These are phyloP conservation scores for Chelonia mydas DNA, from an alignment of 2,797 vertebrate genomes.

Conservation along the genomic window DNA sequence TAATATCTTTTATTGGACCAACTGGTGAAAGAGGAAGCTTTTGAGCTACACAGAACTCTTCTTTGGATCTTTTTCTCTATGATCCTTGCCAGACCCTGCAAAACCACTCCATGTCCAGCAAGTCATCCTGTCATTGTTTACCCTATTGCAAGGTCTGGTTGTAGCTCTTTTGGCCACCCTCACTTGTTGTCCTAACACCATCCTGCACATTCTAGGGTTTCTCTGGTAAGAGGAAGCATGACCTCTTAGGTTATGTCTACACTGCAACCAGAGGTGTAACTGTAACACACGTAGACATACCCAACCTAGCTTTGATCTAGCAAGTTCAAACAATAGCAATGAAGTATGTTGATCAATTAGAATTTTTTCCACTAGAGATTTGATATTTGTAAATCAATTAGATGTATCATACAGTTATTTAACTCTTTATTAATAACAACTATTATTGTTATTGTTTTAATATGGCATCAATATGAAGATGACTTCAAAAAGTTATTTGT, in stretches of 20 bases:
- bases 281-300: neutral
- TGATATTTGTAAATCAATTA: constrained; percentile 46
- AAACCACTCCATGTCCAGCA: neutral
- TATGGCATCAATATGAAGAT: neutral
- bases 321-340: constrained; percentile 13
- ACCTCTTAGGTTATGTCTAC: neutral
- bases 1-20: no score
- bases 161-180: neutral
- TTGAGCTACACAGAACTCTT: neutral
- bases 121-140: neutral
- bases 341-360: neutral
- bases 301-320: neutral
- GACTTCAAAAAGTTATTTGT: neutral
- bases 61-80: neutral
- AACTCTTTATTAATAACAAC: constrained; percentile 27
- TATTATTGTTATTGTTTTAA: constrained; percentile 32
- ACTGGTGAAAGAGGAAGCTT: neutral
- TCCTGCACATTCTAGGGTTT: neutral
- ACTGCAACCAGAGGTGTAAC: neutral
- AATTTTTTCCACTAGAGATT: constrained; percentile 46
- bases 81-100: neutral
- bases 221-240: neutral
- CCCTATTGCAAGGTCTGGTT: neutral
- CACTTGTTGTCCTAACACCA: neutral
- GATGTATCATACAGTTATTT: constrained; percentile 28